These are phyloP conservation scores for Trachelus tabidus DNA, from an alignment of 2,888 invertebrate genomes.

Conservation along the genomic window DNA sequence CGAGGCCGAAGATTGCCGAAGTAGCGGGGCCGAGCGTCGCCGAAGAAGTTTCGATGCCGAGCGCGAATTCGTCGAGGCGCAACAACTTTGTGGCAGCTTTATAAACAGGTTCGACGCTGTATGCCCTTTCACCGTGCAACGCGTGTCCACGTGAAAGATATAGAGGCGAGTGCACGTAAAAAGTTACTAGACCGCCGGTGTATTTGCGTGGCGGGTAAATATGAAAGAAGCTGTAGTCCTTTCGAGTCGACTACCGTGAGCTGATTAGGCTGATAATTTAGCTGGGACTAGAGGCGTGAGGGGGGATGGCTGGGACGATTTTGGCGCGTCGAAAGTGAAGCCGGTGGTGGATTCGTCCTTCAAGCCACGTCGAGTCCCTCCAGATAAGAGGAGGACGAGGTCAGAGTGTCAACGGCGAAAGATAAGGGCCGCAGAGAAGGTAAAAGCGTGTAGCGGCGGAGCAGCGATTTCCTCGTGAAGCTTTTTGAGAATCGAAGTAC, in stretches of 20 bases:
- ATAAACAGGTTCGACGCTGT: neutral
- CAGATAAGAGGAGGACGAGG: constrained; percentile 23
- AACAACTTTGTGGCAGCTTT: neutral
- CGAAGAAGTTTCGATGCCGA: neutral
- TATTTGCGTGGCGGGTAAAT: neutral
- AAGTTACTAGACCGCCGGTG: neutral
- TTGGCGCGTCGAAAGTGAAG: constrained; percentile 25
- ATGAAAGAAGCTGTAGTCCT: neutral
- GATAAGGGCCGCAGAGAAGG: neutral
- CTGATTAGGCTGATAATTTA: neutral
- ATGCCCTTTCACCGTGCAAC: neutral
- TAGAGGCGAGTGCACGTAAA: neutral
- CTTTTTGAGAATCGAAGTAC: neutral
- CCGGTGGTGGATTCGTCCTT: constrained; percentile 35
- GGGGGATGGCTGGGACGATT: neutral
- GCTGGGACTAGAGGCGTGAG: neutral
- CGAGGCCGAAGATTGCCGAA: neutral
- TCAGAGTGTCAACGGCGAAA: neutral
- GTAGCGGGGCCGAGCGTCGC: neutral
- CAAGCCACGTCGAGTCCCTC: constrained; percentile 37
- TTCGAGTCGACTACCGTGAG: neutral
- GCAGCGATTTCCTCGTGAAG: neutral
- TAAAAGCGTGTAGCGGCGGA: neutral
- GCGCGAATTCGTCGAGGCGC: neutral
- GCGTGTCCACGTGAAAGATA: neutral